Evolutionary conservation across 2,797 vertebrate species (phyloP), one percentile per base, ranked within the genome.

Genomic region (Carduelis carduelis): DNA sequence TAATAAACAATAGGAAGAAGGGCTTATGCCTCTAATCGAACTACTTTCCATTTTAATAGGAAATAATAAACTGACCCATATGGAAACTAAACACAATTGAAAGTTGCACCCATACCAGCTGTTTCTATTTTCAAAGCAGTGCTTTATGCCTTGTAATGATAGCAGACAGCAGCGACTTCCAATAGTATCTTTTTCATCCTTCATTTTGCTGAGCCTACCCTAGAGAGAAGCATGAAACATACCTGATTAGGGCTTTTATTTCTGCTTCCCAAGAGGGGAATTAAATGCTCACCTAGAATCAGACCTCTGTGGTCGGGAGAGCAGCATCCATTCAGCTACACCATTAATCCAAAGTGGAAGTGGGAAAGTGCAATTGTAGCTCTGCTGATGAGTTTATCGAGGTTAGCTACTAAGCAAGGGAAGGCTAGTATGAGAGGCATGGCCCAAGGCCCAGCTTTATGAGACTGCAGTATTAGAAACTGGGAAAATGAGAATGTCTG

Each of bases 361-460:
- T 1, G 1, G 46, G 75, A 61, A 80, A 85, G 83, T 8, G 7
- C 78, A 89, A 91, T 64, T 92, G 84, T 59, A 92, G 83, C 64
- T 89, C 79, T 83, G 78, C 64, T 87, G 92, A 90, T 82, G 89
- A 89, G 89, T 95, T 94, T 90, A 92, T 85, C 11, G 1, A 64
- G 95, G 84, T 92, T 83, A 96, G 90, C 88, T 80, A 21, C 88
- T 37, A 63, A 89, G 86, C 60, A 93, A 80, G 85, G 81, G 69
- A 76, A 83, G 87, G 87, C 63, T 7, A 32, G 46, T 47, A 34
- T 15, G 72, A 87, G 85, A 94, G 82, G 76, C 75, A 94, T 83
- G 71, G 95, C 96, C 84, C 76, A 91, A 93, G 94, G 93, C 77
- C 74, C 74, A 64, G 76, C 91, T 95, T 92, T 92, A 79, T 84